Evolutionary conservation across 2,888 invertebrate species (phyloP), one percentile per base, ranked within the genome.

Genomic region (Polymixis lichenea): DNA sequence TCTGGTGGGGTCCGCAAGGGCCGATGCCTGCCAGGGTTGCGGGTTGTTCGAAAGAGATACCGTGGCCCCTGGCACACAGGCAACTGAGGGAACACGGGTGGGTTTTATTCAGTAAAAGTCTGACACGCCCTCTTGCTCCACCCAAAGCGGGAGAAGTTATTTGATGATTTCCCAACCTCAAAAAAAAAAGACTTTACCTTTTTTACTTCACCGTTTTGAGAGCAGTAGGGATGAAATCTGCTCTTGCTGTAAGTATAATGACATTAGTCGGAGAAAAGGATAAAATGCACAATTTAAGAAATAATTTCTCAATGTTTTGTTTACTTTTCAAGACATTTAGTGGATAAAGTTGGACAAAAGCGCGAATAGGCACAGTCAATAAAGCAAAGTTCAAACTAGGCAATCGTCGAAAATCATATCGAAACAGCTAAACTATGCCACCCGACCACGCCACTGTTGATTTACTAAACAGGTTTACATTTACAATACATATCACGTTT

Each of bases 401-500:
- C 58, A 67, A 70, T 38, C 61, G 4, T 38, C 46, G 28, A 61
- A 67, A 65, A 67, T 62, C 32, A 70, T 38, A 72, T 61, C 32
- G 22, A 72, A 61, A 60, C 38, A 7, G 15, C 76, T 61, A 38
- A 64, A 11, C n/a, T 58, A 2, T 43, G 46, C 22, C 19, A 55
- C 8, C 15, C 13, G 22, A 70, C 17, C 25, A 28, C 22, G 5
- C 19, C 19, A 67, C 13, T 53, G 58, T 43, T 51, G 64, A 71
- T 65, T 72, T 22, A 22, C 3, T 1, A 74, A 81, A 81, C 73
- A 71, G 64, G 77, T 77, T 85, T 49, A 13, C 11, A 69, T 66
- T 85, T 55, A 13, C 11, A 69, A 66, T 72, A 60, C 83, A 83
- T 65, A 66, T 25, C 69, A 56, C 2, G 9, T 67, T 66, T 77